These are phyloP conservation scores for Ceriagrion tenellum DNA, from an alignment of 2,888 invertebrate genomes.

Conservation along the genomic window DNA sequence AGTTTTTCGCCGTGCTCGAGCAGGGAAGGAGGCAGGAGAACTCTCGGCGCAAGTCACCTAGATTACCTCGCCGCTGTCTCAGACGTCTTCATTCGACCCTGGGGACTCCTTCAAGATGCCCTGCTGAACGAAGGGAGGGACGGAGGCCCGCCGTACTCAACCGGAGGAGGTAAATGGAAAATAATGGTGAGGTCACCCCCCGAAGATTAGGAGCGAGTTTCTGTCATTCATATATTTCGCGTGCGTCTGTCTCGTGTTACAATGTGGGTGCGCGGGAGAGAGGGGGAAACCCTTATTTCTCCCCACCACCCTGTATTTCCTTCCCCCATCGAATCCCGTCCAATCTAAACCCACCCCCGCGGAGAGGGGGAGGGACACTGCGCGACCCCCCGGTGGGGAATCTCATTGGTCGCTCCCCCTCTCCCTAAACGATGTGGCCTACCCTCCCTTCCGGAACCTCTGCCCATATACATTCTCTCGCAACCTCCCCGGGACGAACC, in stretches of 20 bases:
- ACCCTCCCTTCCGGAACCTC: neutral
- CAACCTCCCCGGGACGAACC: neutral
- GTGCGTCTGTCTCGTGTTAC: neutral
- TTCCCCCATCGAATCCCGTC: conserved; percentile 53
- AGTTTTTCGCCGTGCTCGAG: too few species aligned
- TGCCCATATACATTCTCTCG: neutral
- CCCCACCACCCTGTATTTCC: neutral
- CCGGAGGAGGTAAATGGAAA: neutral
- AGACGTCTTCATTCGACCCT: too few species aligned
- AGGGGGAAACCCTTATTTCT: neutral
- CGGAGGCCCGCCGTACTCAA: neutral
- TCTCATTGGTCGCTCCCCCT: conserved; percentile 32
- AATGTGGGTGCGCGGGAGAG: neutral
- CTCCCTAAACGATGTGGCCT: neutral
- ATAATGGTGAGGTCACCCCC: conserved; percentile 19
- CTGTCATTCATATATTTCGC: neutral
- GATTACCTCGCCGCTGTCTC: too few species aligned
- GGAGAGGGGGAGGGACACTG: neutral
- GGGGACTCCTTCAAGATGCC: too few species aligned
- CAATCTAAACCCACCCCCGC: conserved; percentile 58
- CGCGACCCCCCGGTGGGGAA: neutral
- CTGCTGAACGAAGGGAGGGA: neutral
- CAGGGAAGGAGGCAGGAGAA: too few species aligned
- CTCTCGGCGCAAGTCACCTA: too few species aligned
- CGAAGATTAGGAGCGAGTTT: neutral